Base-by-base conservation (phyloP, 2,113 vertebrate species). In the Cyanoderma ruficeps region DNA sequence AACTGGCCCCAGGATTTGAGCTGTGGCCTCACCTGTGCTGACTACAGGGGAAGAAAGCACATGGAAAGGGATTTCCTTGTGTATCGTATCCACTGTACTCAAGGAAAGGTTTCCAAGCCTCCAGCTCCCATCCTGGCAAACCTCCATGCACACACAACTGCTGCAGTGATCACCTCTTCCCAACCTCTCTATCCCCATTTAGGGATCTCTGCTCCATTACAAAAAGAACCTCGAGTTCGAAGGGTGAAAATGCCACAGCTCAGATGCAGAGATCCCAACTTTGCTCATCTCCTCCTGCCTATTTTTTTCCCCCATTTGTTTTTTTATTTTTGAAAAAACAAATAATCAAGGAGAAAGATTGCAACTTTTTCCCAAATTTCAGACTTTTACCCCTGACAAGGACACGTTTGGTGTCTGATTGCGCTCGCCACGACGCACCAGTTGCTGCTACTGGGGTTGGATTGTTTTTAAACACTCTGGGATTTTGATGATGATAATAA, bases 381-480 rank as follows among this genome's bases (percentile, higher is more conserved):
- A 56, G 46, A 9, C 10, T 49, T 56, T 37, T 70, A 63, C 55
- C 57, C 74, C 89, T 59, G 47, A 79, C 60, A 59, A 75, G 76
- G 83, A 49, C 35, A 22, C 60, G 64, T 95, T 77, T 89, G 80
- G 72, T 30, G 53, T 33, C 76, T 78, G 92, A 95, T 82, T 87
- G 89, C 0, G 0, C 75, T 86, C 4, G 0, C 35, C 10, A 31
- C 0, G 2, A 37, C 21, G 23, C 37, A 42, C 23, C 61, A n/a
- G 71, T 52, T 84, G 75, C 76, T 0, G 15, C 79, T 37, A 28
- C 74, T n/a, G 65, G 65, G 13, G 11, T 64, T 27, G 84, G 94
- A 94, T 87, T 96, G 96, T 96, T 96, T 93, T 93, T 79, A 96
- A 97, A 96, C 87, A 96, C 82, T 74, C 85, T 2, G 31, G 50